Conservation (phyloP, 2,113 vertebrate species). For the Nycticorax nycticorax region DNA sequence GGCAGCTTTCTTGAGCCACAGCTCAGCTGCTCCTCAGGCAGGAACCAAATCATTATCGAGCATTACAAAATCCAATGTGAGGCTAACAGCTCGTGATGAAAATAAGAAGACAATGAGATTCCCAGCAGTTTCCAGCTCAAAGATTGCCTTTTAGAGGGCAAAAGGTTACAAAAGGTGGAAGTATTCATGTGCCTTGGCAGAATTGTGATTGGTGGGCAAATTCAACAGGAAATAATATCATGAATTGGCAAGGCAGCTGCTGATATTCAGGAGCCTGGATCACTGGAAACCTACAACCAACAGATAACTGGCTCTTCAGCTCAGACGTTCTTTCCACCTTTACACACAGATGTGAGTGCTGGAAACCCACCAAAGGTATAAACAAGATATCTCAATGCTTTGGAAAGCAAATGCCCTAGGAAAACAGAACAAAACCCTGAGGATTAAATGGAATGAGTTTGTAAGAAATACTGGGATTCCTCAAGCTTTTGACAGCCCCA, state of each 20-base stretch:
- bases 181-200: background rate
- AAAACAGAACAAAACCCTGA: background rate
- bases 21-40: background rate
- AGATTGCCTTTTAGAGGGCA: background rate
- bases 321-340: slow-evolving; percentile 2
- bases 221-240: background rate
- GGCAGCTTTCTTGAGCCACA: background rate
- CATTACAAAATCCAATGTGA: background rate
- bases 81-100: background rate
- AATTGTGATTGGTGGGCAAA: background rate
- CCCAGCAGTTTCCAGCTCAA: background rate
- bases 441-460: background rate
- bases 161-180: background rate
- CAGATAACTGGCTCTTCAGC: background rate
- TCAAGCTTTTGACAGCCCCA: background rate
- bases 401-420: background rate
- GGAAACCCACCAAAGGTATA: slow-evolving; percentile 9
- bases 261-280: background rate
- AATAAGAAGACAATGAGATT: background rate
- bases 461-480: background rate
- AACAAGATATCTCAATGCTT: background rate
- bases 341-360: background rate
- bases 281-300: background rate
- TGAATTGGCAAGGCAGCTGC: background rate
- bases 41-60: background rate